phyloP scores from a whole-genome alignment of 2,113 vertebrate species.

The Cacatua alba region DNA sequence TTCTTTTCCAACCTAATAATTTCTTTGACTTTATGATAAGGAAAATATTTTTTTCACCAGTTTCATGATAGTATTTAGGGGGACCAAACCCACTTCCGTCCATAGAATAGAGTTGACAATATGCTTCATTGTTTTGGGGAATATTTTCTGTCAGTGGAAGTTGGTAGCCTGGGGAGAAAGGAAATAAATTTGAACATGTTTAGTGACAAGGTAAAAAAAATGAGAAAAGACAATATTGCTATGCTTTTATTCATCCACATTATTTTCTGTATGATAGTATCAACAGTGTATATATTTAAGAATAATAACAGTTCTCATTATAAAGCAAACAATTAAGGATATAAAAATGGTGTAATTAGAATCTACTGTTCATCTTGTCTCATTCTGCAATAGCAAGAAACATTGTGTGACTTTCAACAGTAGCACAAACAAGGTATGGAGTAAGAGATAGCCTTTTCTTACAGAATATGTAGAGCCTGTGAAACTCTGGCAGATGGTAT shows the following conservation, averaged over 20 bases:
- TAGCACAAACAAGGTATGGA: background rate
- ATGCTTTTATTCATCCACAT: background rate
- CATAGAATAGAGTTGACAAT: background rate
- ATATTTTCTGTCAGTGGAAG: background rate
- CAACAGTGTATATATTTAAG: background rate
- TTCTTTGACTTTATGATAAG: background rate
- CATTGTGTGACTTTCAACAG: background rate
- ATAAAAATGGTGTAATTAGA: background rate
- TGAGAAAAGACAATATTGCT: background rate
- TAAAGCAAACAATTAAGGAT: background rate
- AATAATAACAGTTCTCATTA: background rate
- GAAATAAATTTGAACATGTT: background rate
- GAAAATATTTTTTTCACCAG: background rate
- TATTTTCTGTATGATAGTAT: background rate
- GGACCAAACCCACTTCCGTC: background rate
- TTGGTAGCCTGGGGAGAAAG: background rate
- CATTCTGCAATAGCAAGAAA: background rate
- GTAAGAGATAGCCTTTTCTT: background rate
- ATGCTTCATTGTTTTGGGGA: background rate
- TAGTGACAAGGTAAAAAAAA: background rate
- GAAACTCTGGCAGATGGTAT: background rate
- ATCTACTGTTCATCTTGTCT: background rate
- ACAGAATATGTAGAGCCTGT: background rate
- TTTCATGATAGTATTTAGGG: background rate
- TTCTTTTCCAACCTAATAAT: background rate